Evolutionary conservation across 2,888 invertebrate genomes (phyloP).

Genomic region (Pollenia angustigena): DNA sequence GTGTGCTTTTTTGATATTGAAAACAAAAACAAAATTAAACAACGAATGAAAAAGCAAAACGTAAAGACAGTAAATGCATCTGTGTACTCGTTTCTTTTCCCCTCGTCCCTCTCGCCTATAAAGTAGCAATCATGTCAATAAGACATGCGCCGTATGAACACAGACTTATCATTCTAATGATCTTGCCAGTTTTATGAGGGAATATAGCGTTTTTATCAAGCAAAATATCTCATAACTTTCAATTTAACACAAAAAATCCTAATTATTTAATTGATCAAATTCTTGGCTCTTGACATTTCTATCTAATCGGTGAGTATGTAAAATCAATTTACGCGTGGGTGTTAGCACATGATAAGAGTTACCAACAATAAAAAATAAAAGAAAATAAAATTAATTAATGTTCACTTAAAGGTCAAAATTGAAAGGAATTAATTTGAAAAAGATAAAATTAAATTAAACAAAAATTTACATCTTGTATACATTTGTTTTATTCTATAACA

Average conservation of each 20-base stretch:
- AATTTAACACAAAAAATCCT: not conserved
- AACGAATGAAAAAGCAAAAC: too few species aligned
- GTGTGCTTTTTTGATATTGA: too few species aligned
- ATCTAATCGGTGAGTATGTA: conserved; percentile 27
- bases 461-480: not conserved
- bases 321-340: conserved; percentile 35
- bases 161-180: too few species aligned
- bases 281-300: conserved; percentile 22
- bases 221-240: not conserved
- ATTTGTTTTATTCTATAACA: not conserved
- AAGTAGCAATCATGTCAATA: too few species aligned
- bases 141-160: too few species aligned
- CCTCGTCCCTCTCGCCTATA: too few species aligned
- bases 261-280: not conserved
- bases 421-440: conserved; percentile 39
- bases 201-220: too few species aligned
- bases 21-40: too few species aligned
- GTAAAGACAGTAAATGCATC: too few species aligned
- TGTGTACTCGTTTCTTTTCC: too few species aligned
- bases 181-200: too few species aligned
- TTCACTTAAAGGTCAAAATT: conserved; percentile 43
- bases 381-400: conserved; percentile 4
- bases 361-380: not conserved
- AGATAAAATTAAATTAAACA: not conserved
- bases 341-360: conserved; percentile 1